Evolutionary conservation across 35 echinoderm and acorn worm genomes (phyloP).

Genomic region (Ophiothrix spiculata): DNA sequence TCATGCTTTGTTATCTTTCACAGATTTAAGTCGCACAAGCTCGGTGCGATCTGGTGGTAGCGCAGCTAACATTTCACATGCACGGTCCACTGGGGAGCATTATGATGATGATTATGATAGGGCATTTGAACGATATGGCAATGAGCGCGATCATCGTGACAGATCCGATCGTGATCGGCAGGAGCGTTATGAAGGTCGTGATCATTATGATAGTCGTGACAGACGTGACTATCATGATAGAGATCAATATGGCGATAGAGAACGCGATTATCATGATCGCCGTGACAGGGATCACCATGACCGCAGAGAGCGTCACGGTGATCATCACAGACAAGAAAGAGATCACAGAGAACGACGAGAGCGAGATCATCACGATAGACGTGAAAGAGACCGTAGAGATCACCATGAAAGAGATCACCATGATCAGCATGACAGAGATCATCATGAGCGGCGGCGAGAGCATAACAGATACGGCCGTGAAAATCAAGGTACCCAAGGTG

Average conservation of each 20-base stretch:
- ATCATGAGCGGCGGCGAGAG: background rate
- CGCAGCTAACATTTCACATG: conserved; percentile 14
- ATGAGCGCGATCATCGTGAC: conserved; percentile 3
- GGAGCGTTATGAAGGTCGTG: conserved; percentile 8
- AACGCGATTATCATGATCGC: conserved; percentile 22
- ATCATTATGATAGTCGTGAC: conserved; percentile 25
- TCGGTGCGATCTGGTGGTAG: conserved; percentile 85
- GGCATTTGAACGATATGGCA: conserved; percentile 7
- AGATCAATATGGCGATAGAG: too few species aligned
- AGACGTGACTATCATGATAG: conserved; percentile 36
- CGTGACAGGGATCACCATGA: conserved; percentile 31
- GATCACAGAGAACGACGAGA: background rate
- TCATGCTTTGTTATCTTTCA: conserved; percentile 27
- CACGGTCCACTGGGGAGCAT: conserved; percentile 17
- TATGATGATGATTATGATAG: conserved; percentile 39
- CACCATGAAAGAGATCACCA: background rate
- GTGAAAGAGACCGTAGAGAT: background rate
- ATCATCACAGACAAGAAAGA: too few species aligned
- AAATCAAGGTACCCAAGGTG: background rate
- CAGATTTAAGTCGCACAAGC: conserved; percentile 95
- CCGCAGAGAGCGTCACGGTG: too few species aligned
- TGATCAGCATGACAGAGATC: background rate
- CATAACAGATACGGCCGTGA: background rate
- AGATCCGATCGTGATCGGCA: background rate
- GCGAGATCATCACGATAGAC: background rate